Percentiles rank a stretch among this genome's conserved stretches.
These are phyloP conservation scores for Hassar affinis DNA, from an alignment of 2,113 vertebrate genomes.

Conservation along the genomic window DNA sequence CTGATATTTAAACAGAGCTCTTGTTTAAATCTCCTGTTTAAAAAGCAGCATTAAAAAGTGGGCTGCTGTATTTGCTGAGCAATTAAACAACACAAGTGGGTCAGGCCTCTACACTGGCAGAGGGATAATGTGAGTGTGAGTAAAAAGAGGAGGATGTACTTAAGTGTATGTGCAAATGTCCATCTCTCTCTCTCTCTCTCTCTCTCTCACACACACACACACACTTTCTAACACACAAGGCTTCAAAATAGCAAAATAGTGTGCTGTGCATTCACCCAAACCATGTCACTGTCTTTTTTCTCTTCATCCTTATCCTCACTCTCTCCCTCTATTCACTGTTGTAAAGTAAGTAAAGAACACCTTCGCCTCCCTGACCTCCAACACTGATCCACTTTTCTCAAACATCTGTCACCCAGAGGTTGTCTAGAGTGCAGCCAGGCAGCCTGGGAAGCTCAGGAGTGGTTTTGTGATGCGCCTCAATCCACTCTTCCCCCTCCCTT, in stretches of 20 bases:
- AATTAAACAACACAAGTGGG: conserved; percentile 73
- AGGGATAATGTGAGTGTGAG: conserved; percentile 53
- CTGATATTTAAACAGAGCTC: conserved; percentile 25
- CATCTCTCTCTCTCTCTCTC: too few relatives aligned
- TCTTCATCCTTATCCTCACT: not conserved
- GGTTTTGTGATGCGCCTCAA: conserved; percentile 82
- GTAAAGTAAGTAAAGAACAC: conserved; percentile 41
- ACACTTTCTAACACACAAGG: conserved; percentile 47
- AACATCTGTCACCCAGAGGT: conserved; percentile 63
- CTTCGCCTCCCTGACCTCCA: conserved; percentile 3
- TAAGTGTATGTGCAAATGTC: conserved; percentile 76
- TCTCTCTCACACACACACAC: too few relatives aligned
- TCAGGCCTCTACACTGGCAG: conserved; percentile 68
- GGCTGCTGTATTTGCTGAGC: conserved; percentile 74
- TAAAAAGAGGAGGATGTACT: conserved; percentile 62
- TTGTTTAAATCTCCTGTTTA: conserved; percentile 49
- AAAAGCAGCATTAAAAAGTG: conserved; percentile 59
- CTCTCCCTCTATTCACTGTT: conserved; percentile 41
- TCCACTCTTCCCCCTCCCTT: conserved; percentile 60
- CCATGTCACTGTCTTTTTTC: not conserved
- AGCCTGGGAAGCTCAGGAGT: conserved; percentile 50
- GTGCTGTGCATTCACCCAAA: conserved; percentile 13
- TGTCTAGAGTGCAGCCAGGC: conserved; percentile 61
- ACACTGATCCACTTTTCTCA: conserved; percentile 50
- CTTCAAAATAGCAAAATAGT: not conserved